Evolutionary conservation across 2,888 invertebrate genomes (phyloP).

Genomic region (Mactromeris polynyma): DNA sequence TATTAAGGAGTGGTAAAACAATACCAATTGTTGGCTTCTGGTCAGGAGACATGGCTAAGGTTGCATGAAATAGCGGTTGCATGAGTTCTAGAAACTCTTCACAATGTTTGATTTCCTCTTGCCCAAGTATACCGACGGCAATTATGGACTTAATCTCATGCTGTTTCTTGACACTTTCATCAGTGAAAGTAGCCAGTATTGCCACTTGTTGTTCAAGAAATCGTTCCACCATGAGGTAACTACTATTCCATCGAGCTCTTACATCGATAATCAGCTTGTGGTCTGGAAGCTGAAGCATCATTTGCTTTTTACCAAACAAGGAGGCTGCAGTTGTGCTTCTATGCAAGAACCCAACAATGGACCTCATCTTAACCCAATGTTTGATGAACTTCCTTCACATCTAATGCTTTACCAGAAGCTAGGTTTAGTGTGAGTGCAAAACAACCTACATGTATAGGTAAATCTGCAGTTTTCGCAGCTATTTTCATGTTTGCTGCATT

Average conservation of each 20-base stretch:
- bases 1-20: slow-evolving; percentile 4
- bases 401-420: slow-evolving; percentile 19
- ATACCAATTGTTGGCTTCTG: slow-evolving; percentile 15
- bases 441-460: slow-evolving; percentile 40
- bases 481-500: slow-evolving; percentile 53
- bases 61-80: slow-evolving; percentile 11
- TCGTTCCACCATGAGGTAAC: slow-evolving; percentile 44
- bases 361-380: slow-evolving; percentile 41
- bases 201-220: slow-evolving; percentile 46
- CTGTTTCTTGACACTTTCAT: slow-evolving; percentile 12
- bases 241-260: slow-evolving; percentile 47
- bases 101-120: not conserved
- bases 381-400: slow-evolving; percentile 8
- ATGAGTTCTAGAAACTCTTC: not conserved
- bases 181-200: slow-evolving; percentile 37
- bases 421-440: slow-evolving; percentile 59
- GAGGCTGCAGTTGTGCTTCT: slow-evolving; percentile 38
- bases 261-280: slow-evolving; percentile 61
- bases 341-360: slow-evolving; percentile 46
- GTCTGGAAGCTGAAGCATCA: slow-evolving; percentile 47
- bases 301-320: slow-evolving; percentile 4
- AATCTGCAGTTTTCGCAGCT: slow-evolving; percentile 26
- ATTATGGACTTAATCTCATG: not conserved
- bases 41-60: not conserved
- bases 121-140: not conserved